Base-by-base conservation (phyloP, 2,113 vertebrate species). In the Cercocebus atys region DNA sequence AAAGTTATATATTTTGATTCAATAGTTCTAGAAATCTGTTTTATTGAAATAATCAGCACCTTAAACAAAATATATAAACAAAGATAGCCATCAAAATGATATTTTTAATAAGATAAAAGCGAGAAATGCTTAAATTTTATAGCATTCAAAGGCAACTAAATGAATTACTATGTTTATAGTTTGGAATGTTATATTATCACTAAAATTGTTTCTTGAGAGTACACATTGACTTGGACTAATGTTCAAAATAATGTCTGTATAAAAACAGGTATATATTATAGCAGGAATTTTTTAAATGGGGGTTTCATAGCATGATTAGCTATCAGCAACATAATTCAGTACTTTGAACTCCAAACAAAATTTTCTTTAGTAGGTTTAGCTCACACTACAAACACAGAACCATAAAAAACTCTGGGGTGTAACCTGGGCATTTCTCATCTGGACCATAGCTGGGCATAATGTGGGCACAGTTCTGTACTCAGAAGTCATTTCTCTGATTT, bases 11-110 rank as follows among this genome's bases (percentile, higher is more conserved):
- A 75, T 86, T 87, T 85, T 90, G 5, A 92, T 81, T 82, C 9
- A 66, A 8, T 87, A 84, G 80, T 84, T 92, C 57, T 85, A 83
- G 13, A 82, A 64, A 59, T 64, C 38, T 92, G 14, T 64, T 43
- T 80, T 61, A 61, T 85, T 82, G 82, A 94, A 96, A 72, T 72
- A 78, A 90, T 40, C 57, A 90, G 30, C 80, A 78, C 7, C 7
- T 85, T 50, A 93, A 90, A 91, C 11, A 47, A 73, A 81, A 43
- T 14, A 23, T 20, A 6, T 43, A 84, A 88, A 52, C 5, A 79
- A 89, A 96, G 18, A 68, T 57, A 59, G 3, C 45, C 14, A 81
- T 10, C 52, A 89, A 72, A 76, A 73, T 55, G 7, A 14, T 90
- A 66, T 30, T 47, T 81, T 73, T 32, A 90, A 66, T 35, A 52